phyloP scores from a whole-genome alignment of 2,797 vertebrate genomes.

The Nothura maculosa region DNA sequence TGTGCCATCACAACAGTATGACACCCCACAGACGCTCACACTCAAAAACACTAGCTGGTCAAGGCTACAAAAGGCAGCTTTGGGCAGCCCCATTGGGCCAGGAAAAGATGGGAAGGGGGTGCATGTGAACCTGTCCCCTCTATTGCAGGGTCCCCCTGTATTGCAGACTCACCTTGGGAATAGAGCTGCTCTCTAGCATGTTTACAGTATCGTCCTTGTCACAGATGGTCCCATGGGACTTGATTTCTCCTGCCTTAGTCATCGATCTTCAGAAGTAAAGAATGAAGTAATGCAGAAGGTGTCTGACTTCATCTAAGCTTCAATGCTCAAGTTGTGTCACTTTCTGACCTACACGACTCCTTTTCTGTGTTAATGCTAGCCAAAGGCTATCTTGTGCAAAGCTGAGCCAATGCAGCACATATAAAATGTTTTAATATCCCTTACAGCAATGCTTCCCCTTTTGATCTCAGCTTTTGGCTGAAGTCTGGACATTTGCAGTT shows the following conservation, averaged over 20 bases:
- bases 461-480: neutral
- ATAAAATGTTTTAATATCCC: rapidly evolving
- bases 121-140: neutral
- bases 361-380: neutral
- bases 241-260: neutral
- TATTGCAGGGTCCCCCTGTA: too few species aligned
- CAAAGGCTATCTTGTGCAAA: rapidly evolving
- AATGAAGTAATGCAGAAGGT: neutral
- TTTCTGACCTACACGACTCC: neutral
- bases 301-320: neutral
- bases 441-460: neutral
- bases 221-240: neutral
- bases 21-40: neutral
- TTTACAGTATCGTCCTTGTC: neutral
- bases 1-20: neutral
- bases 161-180: neutral
- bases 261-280: neutral
- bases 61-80: neutral
- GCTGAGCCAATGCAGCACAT: neutral
- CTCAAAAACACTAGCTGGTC: neutral
- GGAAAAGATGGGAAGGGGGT: neutral
- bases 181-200: neutral
- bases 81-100: neutral
- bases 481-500: neutral
- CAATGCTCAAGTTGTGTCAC: neutral